phyloP scores from a whole-genome alignment of 2,113 vertebrate genomes.

The Felis chaus region DNA sequence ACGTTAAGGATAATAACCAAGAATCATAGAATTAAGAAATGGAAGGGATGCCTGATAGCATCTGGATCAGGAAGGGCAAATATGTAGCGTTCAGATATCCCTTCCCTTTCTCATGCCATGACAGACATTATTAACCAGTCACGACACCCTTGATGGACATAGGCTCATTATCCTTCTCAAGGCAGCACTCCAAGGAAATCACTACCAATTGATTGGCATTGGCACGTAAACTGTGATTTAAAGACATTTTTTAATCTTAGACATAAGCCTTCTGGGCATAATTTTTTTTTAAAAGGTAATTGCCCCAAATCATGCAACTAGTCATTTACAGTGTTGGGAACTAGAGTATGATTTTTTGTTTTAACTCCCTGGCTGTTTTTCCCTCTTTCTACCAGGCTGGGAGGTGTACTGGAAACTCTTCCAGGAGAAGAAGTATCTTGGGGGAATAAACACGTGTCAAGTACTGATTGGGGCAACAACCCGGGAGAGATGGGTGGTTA shows the following conservation, averaged over 20 bases:
- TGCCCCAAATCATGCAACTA: not conserved
- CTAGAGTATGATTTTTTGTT: not conserved
- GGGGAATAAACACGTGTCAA: not conserved
- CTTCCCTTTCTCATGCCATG: not conserved
- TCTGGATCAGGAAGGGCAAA: not conserved
- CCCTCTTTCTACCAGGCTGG: not conserved
- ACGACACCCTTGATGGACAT: not conserved
- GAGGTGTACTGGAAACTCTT: not conserved
- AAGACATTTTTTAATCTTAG: not conserved
- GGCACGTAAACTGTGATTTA: not conserved
- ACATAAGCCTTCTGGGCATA: not conserved
- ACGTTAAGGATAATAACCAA: conserved; percentile 18
- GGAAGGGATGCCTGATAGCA: not conserved
- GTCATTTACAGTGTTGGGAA: not conserved
- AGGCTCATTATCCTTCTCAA: not conserved
- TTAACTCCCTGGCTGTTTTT: not conserved
- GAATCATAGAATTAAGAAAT: conserved; percentile 30
- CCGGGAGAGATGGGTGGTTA: not conserved
- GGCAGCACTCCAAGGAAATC: not conserved
- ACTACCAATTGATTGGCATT: not conserved
- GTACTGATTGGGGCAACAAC: not conserved
- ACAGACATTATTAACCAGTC: not conserved
- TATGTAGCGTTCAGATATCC: not conserved
- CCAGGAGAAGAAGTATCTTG: not conserved
- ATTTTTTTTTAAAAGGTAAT: not conserved